Evolutionary conservation across 23 tunicate species (phyloP).

Genomic region (Phallusia fumigata): DNA sequence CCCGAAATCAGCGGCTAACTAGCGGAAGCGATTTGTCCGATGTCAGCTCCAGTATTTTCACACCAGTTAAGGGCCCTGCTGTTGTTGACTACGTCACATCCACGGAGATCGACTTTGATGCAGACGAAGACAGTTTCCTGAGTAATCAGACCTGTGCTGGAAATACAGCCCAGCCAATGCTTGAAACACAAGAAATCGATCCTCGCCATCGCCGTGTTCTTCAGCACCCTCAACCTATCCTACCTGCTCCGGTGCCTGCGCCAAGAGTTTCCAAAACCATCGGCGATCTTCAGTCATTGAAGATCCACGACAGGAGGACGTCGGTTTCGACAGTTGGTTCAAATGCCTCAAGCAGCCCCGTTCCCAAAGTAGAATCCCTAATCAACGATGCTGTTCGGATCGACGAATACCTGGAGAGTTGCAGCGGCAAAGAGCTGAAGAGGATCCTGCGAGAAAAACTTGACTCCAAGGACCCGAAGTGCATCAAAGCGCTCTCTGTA

Average conservation of each 20-base stretch:
- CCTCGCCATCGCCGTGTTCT: neutral
- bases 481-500: conserved; percentile 54
- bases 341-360: conserved; percentile 7
- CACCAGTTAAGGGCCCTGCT: conserved; percentile 43
- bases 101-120: conserved; percentile 2
- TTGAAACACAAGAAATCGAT: neutral
- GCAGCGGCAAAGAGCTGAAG: conserved; percentile 62
- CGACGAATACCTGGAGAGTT: conserved; percentile 35
- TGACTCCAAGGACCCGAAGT: conserved; percentile 64
- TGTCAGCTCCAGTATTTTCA: conserved; percentile 13
- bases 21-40: conserved; percentile 34
- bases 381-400: conserved; percentile 64
- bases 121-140: neutral
- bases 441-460: conserved; percentile 34
- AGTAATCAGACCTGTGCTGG: neutral
- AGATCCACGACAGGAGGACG: neutral
- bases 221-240: neutral
- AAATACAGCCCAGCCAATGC: neutral
- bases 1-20: conserved; percentile 20
- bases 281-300: neutral
- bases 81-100: conserved; percentile 50
- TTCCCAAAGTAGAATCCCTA: conserved; percentile 30
- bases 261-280: neutral
- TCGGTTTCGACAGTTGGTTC: neutral
- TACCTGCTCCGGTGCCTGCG: conserved; percentile 9